Conservation (phyloP, 64 coral and sea anemone species). For the Montipora efflorescens region DNA sequence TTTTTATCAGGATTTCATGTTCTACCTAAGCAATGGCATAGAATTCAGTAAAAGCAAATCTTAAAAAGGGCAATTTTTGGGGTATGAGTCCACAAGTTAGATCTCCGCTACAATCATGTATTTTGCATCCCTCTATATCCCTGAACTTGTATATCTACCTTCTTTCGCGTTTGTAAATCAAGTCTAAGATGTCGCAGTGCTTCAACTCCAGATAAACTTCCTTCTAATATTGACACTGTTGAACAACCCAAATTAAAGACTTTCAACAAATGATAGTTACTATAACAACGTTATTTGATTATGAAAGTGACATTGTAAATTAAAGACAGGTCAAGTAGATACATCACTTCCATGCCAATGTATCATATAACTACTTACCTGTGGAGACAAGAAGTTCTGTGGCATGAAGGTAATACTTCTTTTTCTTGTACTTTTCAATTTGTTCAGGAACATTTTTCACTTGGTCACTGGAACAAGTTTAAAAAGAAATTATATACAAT, state of each 20-base stretch:
- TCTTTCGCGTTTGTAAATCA: conserved; percentile 91
- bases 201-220: conserved; percentile 95
- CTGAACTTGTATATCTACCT: conserved; percentile 11
- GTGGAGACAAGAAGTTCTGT: conserved; percentile 96
- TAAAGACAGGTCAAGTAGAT: too few species aligned
- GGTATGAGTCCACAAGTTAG: too few species aligned
- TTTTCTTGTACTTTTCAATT: conserved; percentile 94
- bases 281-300: neutral
- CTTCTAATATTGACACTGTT: conserved; percentile 88
- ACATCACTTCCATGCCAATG: neutral
- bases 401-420: conserved; percentile 97
- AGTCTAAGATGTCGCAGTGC: conserved; percentile 92
- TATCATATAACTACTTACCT: conserved; percentile 52
- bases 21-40: conserved; percentile 60
- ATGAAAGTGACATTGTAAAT: neutral
- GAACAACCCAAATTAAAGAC: neutral
- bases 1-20: conserved; percentile 91
- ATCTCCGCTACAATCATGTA: too few species aligned
- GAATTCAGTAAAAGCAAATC: neutral
- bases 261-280: neutral
- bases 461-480: conserved; percentile 76
- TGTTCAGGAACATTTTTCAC: conserved; percentile 99
- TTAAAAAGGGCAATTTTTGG: too few species aligned
- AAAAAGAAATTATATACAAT: neutral
- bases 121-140: neutral